Percentiles rank a stretch among this genome's conserved stretches.
These are phyloP conservation scores for Eleginops maclovinus DNA, from an alignment of 2,113 vertebrate genomes.

Conservation along the genomic window DNA sequence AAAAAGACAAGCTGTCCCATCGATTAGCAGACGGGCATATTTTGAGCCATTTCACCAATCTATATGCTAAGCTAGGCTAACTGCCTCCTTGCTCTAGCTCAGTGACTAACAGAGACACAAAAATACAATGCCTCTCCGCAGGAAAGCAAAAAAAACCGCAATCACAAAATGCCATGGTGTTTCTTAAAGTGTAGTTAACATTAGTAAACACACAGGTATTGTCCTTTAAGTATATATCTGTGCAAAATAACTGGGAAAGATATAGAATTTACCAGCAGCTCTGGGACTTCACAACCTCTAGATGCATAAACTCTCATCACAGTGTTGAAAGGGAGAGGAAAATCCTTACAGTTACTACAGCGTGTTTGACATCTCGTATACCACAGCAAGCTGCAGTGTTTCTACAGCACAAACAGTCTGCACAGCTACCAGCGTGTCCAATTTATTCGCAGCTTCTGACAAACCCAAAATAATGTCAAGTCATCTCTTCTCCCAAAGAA, in stretches of 20 bases:
- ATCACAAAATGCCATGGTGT: neutral
- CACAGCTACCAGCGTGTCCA: conserved; percentile 29
- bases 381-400: conserved; percentile 54
- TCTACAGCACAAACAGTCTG: conserved; percentile 60
- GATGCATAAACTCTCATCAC: conserved; percentile 46
- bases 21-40: too few relatives aligned
- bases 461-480: conserved; percentile 69
- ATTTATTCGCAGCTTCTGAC: conserved; percentile 68
- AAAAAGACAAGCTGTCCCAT: too few relatives aligned
- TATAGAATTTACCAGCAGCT: conserved; percentile 17
- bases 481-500: conserved; percentile 68
- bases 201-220: neutral
- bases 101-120: neutral
- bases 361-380: conserved; percentile 48
- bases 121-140: neutral
- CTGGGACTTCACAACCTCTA: too few relatives aligned
- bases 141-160: neutral
- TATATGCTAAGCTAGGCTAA: conserved; percentile 1
- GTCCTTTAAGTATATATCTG: neutral
- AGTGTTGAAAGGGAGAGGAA: conserved; percentile 22
- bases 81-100: neutral
- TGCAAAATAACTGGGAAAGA: conserved; percentile 26
- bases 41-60: neutral
- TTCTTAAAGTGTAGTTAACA: neutral
- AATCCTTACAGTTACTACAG: conserved; percentile 38